These are phyloP conservation scores for Tragulus kanchil DNA, from an alignment of 2,113 vertebrate genomes.

Conservation along the genomic window DNA sequence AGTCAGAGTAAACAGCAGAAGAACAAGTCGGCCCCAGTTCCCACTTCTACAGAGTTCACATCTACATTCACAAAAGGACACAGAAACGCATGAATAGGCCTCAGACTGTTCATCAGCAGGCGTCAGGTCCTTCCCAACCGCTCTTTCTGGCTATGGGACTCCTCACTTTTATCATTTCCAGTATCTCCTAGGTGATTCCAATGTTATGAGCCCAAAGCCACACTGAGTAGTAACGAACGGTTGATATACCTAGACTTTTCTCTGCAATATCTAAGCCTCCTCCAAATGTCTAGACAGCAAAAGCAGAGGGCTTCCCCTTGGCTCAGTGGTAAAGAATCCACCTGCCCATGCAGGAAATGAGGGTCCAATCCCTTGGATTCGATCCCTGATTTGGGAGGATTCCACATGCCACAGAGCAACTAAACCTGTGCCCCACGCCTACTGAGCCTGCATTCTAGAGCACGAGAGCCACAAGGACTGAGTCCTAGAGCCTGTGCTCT, in stretches of 20 bases:
- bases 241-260: neutral
- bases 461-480: neutral
- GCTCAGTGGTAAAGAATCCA: neutral
- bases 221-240: neutral
- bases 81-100: neutral
- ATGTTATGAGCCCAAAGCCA: neutral
- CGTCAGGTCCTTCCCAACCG: neutral
- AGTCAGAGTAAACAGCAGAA: slow-evolving; percentile 10
- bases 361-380: neutral
- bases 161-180: neutral
- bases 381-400: neutral
- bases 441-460: neutral
- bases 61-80: neutral
- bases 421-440: neutral
- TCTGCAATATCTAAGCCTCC: neutral
- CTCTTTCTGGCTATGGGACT: too few species aligned
- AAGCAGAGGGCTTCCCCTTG: neutral
- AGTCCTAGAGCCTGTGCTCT: neutral
- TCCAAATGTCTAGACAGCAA: slow-evolving; percentile 22
- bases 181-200: neutral
- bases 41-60: neutral
- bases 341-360: neutral
- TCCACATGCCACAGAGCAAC: neutral
- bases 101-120: neutral
- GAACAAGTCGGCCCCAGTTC: neutral